Evolutionary conservation across 37 sponge, comb jelly and placozoan species (phyloP), one percentile per base, ranked within the genome.

Genomic region (Agelas oroides): DNA sequence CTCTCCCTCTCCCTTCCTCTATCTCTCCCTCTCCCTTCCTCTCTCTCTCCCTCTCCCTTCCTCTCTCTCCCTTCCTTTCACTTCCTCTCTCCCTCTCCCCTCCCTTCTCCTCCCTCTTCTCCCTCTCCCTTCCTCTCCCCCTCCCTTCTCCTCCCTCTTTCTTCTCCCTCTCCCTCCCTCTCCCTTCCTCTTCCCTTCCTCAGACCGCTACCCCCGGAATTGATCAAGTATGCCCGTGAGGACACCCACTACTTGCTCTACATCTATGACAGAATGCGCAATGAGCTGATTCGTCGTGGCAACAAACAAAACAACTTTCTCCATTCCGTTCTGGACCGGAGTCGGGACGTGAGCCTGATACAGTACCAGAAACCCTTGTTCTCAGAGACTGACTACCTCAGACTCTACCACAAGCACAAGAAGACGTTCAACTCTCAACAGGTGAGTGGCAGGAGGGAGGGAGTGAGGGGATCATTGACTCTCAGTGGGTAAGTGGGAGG

Each of bases 181-280:
- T 46, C 46, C 24, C 2, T 71, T 25, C 38, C 25, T 24, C 25
- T 68, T 69, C 2, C 37, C 28, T 54, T 27, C 23, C 33, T 12
- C 70, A 93, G 95, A 60, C 98, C 98, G 24, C 93, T 98, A 34
- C 96, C 96, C 2, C 65, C 83, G 19, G 93, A 92, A 57, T 85
- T 98, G 95, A 55, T 91, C 38, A 86, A 92, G 53, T 98, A 98
- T 79, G 99, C 99, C 16, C 73, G 99, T 11, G 99, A 95, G 40
- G 99, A 98, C 91, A 98, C 99, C 18, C 99, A 98, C 87, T 95
- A 96, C 71, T 87, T 98, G 24, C 87, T 98, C 62, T 98, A 94
- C 82, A 82, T 98, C 25, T 98, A 94, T 61, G 96, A 98, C 70
- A 52, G 87, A 24, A 85, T 96, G 91, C 71, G 87, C 61, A 96